Base-by-base conservation (phyloP, 1,140 invertebrate genomes). In the Tetramorium simillimum region DNA sequence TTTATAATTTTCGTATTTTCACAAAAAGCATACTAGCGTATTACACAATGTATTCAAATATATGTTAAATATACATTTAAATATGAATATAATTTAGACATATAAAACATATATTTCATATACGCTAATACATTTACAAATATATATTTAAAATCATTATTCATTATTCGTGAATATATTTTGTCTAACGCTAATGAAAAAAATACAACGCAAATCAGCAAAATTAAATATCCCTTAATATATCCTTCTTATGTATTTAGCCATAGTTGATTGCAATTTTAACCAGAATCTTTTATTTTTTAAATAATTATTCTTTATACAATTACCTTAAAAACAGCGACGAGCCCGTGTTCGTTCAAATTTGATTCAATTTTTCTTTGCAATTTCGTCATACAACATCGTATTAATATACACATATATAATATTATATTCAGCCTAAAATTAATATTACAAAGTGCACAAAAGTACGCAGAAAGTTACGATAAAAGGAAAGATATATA, bases 161-260 rank as follows among this genome's bases (percentile, higher is more conserved):
- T n/a, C 14, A 58, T 75, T 75, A 75, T 58, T 75, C 72, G n/a
- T 58, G 33, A 69, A 46, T 24, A 24, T 58, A 75, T 58, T 40
- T 37, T 40, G 6, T n/a, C 14, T n/a, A 75, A 75, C 21, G n/a
- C 51, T 53, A 46, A 10, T 28, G 18, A 56, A 43, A 72, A 65
- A 63, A 53, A 80, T 86, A 73, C 12, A 76, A 63, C 76, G 21
- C 2, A 70, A 73, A 62, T 77, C 18, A 33, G 12, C 16, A 43
- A 43, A 78, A 78, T 88, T 75, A 76, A 70, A 28, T 70, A 81
- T 70, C 16, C 40, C 37, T 65, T 24, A 24, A 65, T 40, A 60
- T 89, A 33, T 12, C 2, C 77, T 65, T 49, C 46, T 75, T 75
- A 88, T 60, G 24, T 76, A 56, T 56, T 89, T 37, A 60, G 51